Evolutionary conservation across 2,113 vertebrate species (phyloP).

Genomic region (Macquaria ambigua): DNA sequence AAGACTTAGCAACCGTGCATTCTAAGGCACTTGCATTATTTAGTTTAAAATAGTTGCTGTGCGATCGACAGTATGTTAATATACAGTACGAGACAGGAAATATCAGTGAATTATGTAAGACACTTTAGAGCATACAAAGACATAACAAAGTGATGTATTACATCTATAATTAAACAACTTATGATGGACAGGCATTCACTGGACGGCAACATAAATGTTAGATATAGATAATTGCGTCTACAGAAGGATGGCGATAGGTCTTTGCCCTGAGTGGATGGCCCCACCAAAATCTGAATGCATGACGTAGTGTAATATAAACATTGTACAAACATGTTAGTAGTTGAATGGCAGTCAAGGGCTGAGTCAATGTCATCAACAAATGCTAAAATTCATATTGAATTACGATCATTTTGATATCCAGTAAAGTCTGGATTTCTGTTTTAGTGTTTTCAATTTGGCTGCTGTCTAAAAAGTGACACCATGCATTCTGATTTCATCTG

Average conservation of each 20-base stretch:
- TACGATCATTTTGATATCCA: not conserved
- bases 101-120: slow-evolving; percentile 48
- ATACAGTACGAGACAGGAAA: slow-evolving; percentile 63
- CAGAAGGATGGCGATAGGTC: slow-evolving; percentile 15
- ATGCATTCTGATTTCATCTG: slow-evolving; percentile 46
- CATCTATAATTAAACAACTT: slow-evolving; percentile 31
- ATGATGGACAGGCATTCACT: slow-evolving; percentile 34
- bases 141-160: slow-evolving; percentile 48
- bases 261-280: slow-evolving; percentile 10
- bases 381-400: not conserved
- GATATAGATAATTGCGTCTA: slow-evolving; percentile 11
- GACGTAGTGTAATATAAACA: not conserved
- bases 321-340: not conserved
- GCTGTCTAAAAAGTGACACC: not conserved
- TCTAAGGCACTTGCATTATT: slow-evolving; percentile 77
- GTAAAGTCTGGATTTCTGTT: slow-evolving; percentile 6
- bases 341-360: not conserved
- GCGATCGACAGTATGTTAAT: slow-evolving; percentile 39
- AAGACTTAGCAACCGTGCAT: slow-evolving; percentile 52
- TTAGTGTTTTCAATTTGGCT: not conserved
- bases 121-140: slow-evolving; percentile 47
- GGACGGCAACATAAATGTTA: slow-evolving; percentile 41
- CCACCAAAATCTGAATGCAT: slow-evolving; percentile 29
- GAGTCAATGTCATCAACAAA: not conserved
- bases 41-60: slow-evolving; percentile 58